A percentile compares a stretch with the other conserved stretches of the same genome.
These are phyloP conservation scores for Sphyrna mokarran DNA, from an alignment of 2,113 vertebrate genomes.

Conservation along the genomic window DNA sequence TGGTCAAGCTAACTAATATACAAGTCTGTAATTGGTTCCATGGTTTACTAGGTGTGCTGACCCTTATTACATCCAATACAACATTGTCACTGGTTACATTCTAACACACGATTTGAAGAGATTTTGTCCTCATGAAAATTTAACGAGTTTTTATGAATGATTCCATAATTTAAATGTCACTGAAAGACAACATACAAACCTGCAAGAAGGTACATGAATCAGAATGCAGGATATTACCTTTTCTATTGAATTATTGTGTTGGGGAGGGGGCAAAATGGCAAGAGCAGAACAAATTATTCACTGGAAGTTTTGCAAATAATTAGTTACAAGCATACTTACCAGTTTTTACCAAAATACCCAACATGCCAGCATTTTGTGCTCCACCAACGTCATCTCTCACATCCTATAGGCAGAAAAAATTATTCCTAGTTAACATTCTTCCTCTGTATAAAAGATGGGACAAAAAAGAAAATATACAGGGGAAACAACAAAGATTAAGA, in stretches of 20 bases:
- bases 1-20: too few species aligned
- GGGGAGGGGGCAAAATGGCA: neutral
- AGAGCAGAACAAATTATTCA: neutral
- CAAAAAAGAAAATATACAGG: neutral
- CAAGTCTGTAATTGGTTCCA: too few species aligned
- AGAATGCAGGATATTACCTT: neutral
- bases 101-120: neutral
- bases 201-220: neutral
- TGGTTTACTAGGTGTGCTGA: too few species aligned
- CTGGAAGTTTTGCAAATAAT: neutral
- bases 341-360: conserved; percentile 84
- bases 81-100: too few species aligned
- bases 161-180: neutral
- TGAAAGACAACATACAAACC: neutral
- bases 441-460: neutral
- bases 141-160: neutral
- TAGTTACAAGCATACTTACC: conserved; percentile 56
- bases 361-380: conserved; percentile 78
- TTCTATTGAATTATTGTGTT: neutral
- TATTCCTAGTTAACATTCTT: neutral
- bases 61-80: too few species aligned
- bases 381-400: conserved; percentile 86
- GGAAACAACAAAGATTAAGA: neutral
- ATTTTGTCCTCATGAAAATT: neutral
- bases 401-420: conserved; percentile 61